A percentile compares a stretch with the other conserved stretches of the same genome.
phyloP scores from a whole-genome alignment of 2,113 vertebrate genomes.

The Myrmophylax atrothorax region DNA sequence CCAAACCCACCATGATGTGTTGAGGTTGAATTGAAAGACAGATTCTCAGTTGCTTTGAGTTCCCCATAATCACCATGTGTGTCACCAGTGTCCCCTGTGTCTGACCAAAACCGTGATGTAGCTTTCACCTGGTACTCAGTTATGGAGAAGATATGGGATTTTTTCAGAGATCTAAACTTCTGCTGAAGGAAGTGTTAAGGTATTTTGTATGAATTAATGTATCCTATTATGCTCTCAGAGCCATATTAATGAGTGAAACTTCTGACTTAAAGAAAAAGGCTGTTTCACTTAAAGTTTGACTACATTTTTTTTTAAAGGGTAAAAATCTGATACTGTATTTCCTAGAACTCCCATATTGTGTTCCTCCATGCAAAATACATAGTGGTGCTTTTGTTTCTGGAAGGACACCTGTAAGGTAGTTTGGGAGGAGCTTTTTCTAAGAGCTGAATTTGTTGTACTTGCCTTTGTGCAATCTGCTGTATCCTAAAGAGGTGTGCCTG shows the following conservation, averaged over 20 bases:
- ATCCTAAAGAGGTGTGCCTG: background rate
- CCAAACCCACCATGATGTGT: background rate
- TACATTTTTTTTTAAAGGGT: background rate
- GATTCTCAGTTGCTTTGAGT: background rate
- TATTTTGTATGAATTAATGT: background rate
- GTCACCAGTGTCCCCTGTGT: background rate
- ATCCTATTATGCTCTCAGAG: background rate
- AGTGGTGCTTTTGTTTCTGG: background rate
- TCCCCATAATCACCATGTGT: background rate
- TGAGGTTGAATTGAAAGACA: background rate
- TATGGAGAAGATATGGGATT: background rate
- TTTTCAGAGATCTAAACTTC: background rate
- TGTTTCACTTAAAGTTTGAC: background rate
- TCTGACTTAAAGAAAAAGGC: background rate
- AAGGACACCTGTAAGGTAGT: background rate
- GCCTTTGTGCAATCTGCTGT: background rate
- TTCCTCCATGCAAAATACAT: background rate
- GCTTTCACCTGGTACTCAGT: background rate
- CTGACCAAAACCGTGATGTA: background rate
- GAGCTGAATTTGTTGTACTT: background rate
- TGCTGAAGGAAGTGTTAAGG: background rate
- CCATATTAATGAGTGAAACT: background rate
- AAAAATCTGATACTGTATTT: background rate
- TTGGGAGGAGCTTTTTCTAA: background rate
- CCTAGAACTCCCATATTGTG: background rate